Percentiles rank a stretch among this genome's conserved stretches.
phyloP scores from a whole-genome alignment of 53 echinoderm and acorn worm species.

The Zoroaster sp. region DNA sequence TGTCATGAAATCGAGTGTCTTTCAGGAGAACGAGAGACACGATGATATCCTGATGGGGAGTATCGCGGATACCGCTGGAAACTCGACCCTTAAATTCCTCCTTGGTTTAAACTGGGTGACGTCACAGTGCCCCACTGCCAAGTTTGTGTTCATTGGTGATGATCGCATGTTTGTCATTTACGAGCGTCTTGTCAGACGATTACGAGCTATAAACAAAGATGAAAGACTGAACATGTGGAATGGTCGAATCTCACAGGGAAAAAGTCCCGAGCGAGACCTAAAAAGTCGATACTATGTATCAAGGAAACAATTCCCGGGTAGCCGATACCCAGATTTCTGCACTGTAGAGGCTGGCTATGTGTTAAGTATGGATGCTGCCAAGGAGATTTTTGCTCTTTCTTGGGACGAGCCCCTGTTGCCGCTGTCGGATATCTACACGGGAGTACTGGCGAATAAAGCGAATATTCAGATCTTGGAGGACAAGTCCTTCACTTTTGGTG shows the following conservation, averaged over 20 bases:
- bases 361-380: constrained; percentile 65
- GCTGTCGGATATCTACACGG: constrained; percentile 77
- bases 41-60: constrained; percentile 81
- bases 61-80: constrained; percentile 64
- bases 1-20: constrained; percentile 45
- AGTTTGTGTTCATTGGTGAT: constrained; percentile 78
- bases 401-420: constrained; percentile 65
- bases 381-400: constrained; percentile 38
- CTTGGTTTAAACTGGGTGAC: constrained; percentile 74
- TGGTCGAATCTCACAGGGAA: constrained; percentile 56
- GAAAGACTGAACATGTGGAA: constrained; percentile 71
- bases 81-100: constrained; percentile 71
- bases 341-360: constrained; percentile 80
- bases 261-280: constrained; percentile 61
- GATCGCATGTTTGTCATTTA: constrained; percentile 81
- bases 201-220: constrained; percentile 52
- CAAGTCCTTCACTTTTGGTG: constrained; percentile 57
- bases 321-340: constrained; percentile 76
- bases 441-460: constrained; percentile 68
- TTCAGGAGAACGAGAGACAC: constrained; percentile 78
- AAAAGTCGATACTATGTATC: constrained; percentile 76
- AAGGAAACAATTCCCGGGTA: constrained; percentile 14
- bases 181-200: constrained; percentile 64
- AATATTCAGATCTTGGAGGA: constrained; percentile 66
- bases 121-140: constrained; percentile 56